Base-by-base conservation (phyloP, 2,113 vertebrate species). In the Tyrannus savana region DNA sequence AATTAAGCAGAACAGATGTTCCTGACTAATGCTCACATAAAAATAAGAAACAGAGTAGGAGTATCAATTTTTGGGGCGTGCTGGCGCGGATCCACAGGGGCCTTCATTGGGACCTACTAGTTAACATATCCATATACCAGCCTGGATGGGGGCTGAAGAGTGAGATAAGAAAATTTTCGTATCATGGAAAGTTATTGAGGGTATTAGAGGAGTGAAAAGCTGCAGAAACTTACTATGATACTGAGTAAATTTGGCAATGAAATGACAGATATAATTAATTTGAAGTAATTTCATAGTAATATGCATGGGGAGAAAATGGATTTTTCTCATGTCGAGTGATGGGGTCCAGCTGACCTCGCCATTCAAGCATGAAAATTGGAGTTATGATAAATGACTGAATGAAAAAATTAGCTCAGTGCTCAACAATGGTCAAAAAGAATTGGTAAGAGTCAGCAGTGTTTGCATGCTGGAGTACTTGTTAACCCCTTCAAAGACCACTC, bases 251-350 rank as follows among this genome's bases (percentile, higher is more conserved):
- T 47, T 23, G 14, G 39, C 47, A 71, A 49, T 78, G 33, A 67
- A 95, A 47, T 47, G 6, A 30, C 56, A 87, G 16, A 7, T 49
- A 25, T 33, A 69, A 79, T 42, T 55, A 1, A 31, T 76, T 76
- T 55, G 22, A 56, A 55, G 33, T 47, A 53, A 82, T 52, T 52
- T 52, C 18, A 53, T 1, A 37, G 12, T 39, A 25, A 31, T 75
- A 15, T 7, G 15, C 19, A 5, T 24, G 22, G 72, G 14, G 5
- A 7, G 22, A 37, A 72, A 64, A 16, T 1, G 1, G 4, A 0
- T 75, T 83, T 91, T 87, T 82, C 60, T 59, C 8, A 8, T 18
- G 24, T 78, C 33, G 52, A 82, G 4, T 33, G 52, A 27, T 63
- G 74, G 3, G 4, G 31, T 83, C 41, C 73, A 37, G 53, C 58